Conservation (phyloP, 2,113 vertebrate genomes). For the Zosterops borbonicus region DNA sequence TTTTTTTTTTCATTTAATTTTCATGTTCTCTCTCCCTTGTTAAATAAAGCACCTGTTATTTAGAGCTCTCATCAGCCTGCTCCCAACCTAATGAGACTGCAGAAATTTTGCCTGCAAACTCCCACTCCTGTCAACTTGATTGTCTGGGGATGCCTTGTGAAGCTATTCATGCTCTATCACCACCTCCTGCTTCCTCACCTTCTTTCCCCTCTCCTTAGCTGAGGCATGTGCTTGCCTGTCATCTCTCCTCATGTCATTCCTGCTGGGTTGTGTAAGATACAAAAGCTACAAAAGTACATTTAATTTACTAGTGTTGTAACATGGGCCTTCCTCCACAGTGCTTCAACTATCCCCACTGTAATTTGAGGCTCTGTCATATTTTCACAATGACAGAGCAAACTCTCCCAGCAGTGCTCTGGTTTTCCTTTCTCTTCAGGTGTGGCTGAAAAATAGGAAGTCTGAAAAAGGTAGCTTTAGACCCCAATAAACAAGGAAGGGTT, state of each 20-base stretch:
- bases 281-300: constrained; percentile 6
- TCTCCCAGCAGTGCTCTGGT: not conserved
- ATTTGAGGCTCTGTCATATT: not conserved
- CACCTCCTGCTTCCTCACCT: constrained; percentile 62
- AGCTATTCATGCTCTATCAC: constrained; percentile 44
- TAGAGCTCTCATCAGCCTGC: constrained; percentile 41
- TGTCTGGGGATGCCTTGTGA: constrained; percentile 54
- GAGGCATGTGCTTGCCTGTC: constrained; percentile 36
- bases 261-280: constrained; percentile 20
- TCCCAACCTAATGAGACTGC: constrained; percentile 40
- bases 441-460: not conserved
- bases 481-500: not conserved
- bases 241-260: not conserved
- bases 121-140: constrained; percentile 57
- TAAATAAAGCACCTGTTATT: constrained; percentile 58
- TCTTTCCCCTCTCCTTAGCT: constrained; percentile 36
- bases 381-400: not conserved
- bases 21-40: not conserved
- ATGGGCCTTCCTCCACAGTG: not conserved
- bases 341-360: not conserved
- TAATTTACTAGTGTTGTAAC: constrained; percentile 20
- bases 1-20: not conserved
- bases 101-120: constrained; percentile 61
- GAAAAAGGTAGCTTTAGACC: not conserved
- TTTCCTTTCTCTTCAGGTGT: not conserved